Evolutionary conservation across 2,888 invertebrate species (phyloP).

Genomic region (Coenonympha glycerion): DNA sequence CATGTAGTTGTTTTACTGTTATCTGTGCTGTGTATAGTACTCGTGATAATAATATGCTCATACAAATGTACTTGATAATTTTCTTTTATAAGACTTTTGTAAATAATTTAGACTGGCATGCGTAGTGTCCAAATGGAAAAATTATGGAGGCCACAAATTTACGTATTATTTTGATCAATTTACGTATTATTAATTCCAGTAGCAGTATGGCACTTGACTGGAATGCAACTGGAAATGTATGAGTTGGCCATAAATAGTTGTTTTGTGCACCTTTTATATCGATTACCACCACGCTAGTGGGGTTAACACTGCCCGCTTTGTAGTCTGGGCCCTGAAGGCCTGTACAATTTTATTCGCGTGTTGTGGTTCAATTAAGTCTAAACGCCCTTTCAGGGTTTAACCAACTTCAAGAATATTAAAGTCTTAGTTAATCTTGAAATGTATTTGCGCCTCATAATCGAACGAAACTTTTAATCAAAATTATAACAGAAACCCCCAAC

Average conservation of each 20-base stretch:
- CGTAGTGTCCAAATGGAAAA: too few relatives aligned
- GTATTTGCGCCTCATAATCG: too few relatives aligned
- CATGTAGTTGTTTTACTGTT: too few relatives aligned
- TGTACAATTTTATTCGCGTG: conserved; percentile 14
- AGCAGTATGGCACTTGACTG: neutral
- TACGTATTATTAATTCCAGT: neutral
- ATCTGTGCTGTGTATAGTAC: too few relatives aligned
- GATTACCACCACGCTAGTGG: conserved; percentile 6
- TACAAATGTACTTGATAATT: too few relatives aligned
- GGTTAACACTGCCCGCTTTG: conserved; percentile 8
- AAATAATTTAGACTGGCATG: too few relatives aligned
- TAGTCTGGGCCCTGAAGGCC: conserved; percentile 2
- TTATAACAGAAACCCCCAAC: too few relatives aligned
- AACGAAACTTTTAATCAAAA: too few relatives aligned
- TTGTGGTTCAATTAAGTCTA: conserved; percentile 5
- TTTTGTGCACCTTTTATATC: conserved; percentile 14
- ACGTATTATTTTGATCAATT: neutral
- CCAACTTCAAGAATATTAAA: neutral
- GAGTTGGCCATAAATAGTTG: neutral
- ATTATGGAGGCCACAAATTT: too few relatives aligned
- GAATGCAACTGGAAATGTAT: neutral
- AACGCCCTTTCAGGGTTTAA: conserved; percentile 7
- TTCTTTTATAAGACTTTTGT: too few relatives aligned
- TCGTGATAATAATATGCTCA: too few relatives aligned
- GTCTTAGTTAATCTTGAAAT: neutral